phyloP scores from a whole-genome alignment of 2,797 vertebrate species.

The Hemitrygon akajei region DNA sequence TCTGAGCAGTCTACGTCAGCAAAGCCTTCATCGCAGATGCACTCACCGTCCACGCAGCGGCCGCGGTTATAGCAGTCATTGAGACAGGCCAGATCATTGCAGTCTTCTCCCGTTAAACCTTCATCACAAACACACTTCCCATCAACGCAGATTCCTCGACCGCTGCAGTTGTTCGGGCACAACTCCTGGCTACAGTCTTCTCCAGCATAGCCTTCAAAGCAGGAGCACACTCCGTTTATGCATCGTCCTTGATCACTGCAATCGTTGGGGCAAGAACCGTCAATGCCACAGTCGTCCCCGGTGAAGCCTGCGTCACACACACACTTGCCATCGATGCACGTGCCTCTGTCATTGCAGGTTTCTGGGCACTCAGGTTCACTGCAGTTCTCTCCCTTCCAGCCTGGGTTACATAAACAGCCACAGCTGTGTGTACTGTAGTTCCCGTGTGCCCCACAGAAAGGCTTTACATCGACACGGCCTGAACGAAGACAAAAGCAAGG shows the following conservation, averaged over 20 bases:
- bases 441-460: constrained; percentile 82
- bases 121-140: constrained; percentile 70
- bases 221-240: constrained; percentile 73
- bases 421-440: constrained; percentile 78
- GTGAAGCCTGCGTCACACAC: constrained; percentile 74
- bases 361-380: constrained; percentile 52
- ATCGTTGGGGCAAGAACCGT: constrained; percentile 73
- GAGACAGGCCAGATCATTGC: constrained; percentile 71
- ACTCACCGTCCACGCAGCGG: constrained; percentile 69
- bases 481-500: not conserved
- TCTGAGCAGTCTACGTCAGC: constrained; percentile 69
- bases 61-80: constrained; percentile 68
- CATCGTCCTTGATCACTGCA: constrained; percentile 96
- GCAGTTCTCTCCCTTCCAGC: constrained; percentile 68
- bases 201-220: constrained; percentile 81
- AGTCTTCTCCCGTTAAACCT: constrained; percentile 69
- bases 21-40: constrained; percentile 75
- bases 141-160: constrained; percentile 68
- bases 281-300: constrained; percentile 73
- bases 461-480: constrained; percentile 79
- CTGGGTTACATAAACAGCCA: constrained; percentile 59
- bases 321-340: constrained; percentile 65
- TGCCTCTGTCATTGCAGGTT: constrained; percentile 52
- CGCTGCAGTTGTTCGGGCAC: constrained; percentile 75
- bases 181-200: constrained; percentile 75